Conservation (phyloP, 2,113 vertebrate genomes). For the Macquaria australasica region DNA sequence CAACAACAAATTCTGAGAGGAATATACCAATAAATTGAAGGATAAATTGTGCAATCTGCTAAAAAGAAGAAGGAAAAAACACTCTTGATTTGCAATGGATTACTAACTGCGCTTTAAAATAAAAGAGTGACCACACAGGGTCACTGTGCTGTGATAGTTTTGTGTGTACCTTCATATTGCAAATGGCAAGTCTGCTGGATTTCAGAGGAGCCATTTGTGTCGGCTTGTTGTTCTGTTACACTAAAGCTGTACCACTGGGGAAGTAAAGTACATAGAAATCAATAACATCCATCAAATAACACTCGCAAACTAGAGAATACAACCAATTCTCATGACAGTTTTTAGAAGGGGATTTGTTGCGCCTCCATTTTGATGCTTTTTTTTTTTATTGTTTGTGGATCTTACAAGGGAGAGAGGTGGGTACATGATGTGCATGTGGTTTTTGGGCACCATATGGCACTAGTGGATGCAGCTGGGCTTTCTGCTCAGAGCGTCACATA, state of each 20-base stretch:
- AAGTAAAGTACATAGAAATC: constrained; percentile 70
- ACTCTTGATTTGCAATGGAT: constrained; percentile 53
- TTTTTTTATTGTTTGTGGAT: constrained; percentile 45
- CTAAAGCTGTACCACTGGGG: constrained; percentile 41
- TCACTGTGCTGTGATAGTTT: constrained; percentile 35
- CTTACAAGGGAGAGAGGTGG: constrained; percentile 27
- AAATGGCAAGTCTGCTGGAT: constrained; percentile 41
- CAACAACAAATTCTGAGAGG: constrained; percentile 53
- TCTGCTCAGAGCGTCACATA: constrained; percentile 44
- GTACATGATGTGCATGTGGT: constrained; percentile 36
- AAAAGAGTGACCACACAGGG: constrained; percentile 27
- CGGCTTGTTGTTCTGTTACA: constrained; percentile 45
- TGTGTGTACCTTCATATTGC: constrained; percentile 31
- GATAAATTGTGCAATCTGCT: constrained; percentile 60
- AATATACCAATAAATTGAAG: constrained; percentile 51
- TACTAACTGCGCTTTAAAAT: constrained; percentile 42
- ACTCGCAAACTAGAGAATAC: constrained; percentile 56
- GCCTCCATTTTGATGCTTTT: constrained; percentile 29
- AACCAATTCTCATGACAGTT: constrained; percentile 52
- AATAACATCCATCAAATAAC: constrained; percentile 65
- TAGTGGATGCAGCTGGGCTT: constrained; percentile 49
- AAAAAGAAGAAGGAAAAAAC: constrained; percentile 17
- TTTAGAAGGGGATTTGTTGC: constrained; percentile 51
- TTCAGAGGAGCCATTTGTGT: constrained; percentile 65
- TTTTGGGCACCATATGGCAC: constrained; percentile 67